phyloP scores from a whole-genome alignment of 2,888 invertebrate species.

The Callosobruchus maculatus region DNA sequence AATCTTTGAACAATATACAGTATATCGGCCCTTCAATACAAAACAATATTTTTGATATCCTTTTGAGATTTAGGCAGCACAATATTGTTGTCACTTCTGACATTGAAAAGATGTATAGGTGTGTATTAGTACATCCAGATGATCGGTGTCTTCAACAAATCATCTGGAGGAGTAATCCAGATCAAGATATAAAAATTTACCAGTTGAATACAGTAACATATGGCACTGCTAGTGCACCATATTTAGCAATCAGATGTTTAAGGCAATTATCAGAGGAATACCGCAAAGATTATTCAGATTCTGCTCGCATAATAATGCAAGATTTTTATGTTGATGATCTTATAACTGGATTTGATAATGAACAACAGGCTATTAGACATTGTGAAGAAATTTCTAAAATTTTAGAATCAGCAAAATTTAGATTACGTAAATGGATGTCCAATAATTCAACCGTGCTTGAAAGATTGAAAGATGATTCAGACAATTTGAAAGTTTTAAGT shows the following conservation, averaged over 20 bases:
- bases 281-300: not conserved
- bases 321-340: not conserved
- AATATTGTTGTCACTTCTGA: constrained; percentile 5
- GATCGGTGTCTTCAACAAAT: constrained; percentile 11
- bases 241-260: not conserved
- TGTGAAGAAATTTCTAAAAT: not conserved
- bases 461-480: not conserved
- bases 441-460: not conserved
- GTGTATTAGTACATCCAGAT: constrained; percentile 6
- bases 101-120: constrained; percentile 13
- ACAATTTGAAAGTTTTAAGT: not conserved
- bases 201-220: constrained; percentile 12
- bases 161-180: constrained; percentile 9
- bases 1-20: constrained; percentile 16
- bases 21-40: constrained; percentile 15
- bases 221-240: constrained; percentile 8
- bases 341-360: not conserved
- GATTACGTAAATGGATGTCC: not conserved
- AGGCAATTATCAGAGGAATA: not conserved
- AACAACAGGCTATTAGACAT: not conserved
- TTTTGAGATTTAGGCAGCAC: constrained; percentile 9
- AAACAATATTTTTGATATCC: constrained; percentile 12
- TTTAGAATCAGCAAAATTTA: not conserved
- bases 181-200: constrained; percentile 2
- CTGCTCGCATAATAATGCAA: not conserved